These are phyloP conservation scores for Ibidorhyncha struthersii DNA, from an alignment of 2,113 vertebrate genomes.

Conservation along the genomic window DNA sequence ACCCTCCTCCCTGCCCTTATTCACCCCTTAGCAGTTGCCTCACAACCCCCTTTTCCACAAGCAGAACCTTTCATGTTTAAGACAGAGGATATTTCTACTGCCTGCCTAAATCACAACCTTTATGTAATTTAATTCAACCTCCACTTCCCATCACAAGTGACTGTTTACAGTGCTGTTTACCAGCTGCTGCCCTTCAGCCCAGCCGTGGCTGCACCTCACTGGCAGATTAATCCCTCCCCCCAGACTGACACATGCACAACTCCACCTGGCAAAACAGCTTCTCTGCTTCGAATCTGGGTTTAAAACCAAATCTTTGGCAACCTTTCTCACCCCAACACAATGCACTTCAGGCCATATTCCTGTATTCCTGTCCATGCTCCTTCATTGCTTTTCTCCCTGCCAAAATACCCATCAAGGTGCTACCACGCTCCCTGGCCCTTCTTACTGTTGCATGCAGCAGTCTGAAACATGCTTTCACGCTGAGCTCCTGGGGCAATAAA, in stretches of 20 bases:
- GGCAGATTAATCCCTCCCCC: neutral
- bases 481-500: neutral
- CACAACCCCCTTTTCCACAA: neutral
- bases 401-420: neutral
- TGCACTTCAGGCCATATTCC: neutral
- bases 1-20: neutral
- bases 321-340: neutral
- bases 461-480: accelerated
- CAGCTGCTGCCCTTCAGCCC: neutral
- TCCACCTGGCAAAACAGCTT: neutral
- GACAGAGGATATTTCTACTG: neutral
- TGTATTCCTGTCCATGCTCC: neutral
- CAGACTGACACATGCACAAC: neutral
- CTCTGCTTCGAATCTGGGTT: neutral
- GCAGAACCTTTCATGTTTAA: neutral
- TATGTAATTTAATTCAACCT: neutral
- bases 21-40: neutral
- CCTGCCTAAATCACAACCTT: neutral
- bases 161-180: neutral
- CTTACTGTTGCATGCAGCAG: neutral
- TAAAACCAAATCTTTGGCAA: neutral
- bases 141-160: neutral
- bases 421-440: neutral
- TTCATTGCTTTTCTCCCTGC: neutral
- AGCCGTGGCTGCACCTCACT: neutral